A percentile compares a stretch with the other conserved stretches of the same genome.
Evolutionary conservation across 2,797 vertebrate species (phyloP).

Genomic region (Amniataba percoides): DNA sequence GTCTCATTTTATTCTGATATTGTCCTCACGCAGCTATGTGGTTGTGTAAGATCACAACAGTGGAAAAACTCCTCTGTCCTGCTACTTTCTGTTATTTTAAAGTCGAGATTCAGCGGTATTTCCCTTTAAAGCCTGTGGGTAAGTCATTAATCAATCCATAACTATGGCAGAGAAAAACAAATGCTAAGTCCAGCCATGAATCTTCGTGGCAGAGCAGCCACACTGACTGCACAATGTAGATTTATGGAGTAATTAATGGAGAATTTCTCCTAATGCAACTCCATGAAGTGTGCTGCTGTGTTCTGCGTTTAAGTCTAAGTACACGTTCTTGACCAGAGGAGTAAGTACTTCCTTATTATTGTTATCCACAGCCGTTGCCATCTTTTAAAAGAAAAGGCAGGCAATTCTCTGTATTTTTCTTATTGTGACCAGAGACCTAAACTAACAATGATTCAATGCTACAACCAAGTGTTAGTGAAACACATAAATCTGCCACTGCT

Average conservation of each 20-base stretch:
- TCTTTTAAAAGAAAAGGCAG: slow-evolving; percentile 6
- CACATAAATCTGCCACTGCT: background rate
- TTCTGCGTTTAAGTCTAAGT: slow-evolving; percentile 16
- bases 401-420: background rate
- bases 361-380: background rate
- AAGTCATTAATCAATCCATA: slow-evolving; percentile 58
- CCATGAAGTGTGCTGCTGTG: background rate
- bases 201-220: slow-evolving; percentile 45
- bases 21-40: background rate
- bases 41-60: slow-evolving; percentile 5
- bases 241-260: slow-evolving; percentile 70
- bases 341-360: slow-evolving; percentile 4
- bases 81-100: slow-evolving; percentile 33
- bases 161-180: slow-evolving; percentile 56
- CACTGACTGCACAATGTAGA: slow-evolving; percentile 36
- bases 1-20: slow-evolving; percentile 7
- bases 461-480: background rate
- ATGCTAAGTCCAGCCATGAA: slow-evolving; percentile 43
- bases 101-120: slow-evolving; percentile 25
- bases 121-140: slow-evolving; percentile 34
- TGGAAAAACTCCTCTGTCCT: slow-evolving; percentile 13
- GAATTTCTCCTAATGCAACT: slow-evolving; percentile 41
- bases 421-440: background rate
- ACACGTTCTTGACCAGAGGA: background rate
- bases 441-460: background rate